Base-by-base conservation (phyloP, 2,888 invertebrate genomes). In the Incurvaria masculella region DNA sequence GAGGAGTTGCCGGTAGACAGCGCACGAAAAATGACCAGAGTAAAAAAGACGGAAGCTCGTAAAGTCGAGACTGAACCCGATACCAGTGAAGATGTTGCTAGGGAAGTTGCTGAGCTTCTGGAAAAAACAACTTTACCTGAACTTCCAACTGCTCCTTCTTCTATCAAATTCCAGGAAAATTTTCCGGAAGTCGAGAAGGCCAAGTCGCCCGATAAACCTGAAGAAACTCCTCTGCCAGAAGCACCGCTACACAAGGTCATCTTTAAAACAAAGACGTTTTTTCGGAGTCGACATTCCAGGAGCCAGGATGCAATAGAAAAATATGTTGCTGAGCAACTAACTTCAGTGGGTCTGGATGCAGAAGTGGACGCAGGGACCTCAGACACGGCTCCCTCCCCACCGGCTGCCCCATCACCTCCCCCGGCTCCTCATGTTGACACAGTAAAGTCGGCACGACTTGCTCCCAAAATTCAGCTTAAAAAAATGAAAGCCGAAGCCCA, bases 21-120 rank as follows among this genome's bases (percentile, higher is more conserved):
- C 23, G 79, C 86, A 14, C 73, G 86, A 53, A 88, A 87, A 71
- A 85, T 87, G 55, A 85, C 87, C 1, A 71, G 87, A 46, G 81
- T 86, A 2, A 75, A 72, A 53, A 78, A 74, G 59, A 68, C 72
- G 21, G 61, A 62, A 4, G 69, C 70, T 56, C 63, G 69, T 42
- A 73, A 69, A 53, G 71, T 73, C 44, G 72, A 73, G 43, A 60
- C 67, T 3, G 75, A 75, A 53, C 73, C 72, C 51, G 46, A 71
- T 21, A 74, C 71, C 55, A 74, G 74, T 19, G 72, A 74, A 21
- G 76, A 82, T 46, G 64, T 81, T 45, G 73, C 79, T 5, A 78
- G 68, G 47, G 81, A 84, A 53, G 84, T 87, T 42, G 81, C 84
- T 39, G 81, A 81, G 56, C 62, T 87, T 44, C 71, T 87, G 46